Evolutionary conservation across 2,113 vertebrate species (phyloP), one percentile per base, ranked within the genome.

Genomic region (Xyrauchen texanus): DNA sequence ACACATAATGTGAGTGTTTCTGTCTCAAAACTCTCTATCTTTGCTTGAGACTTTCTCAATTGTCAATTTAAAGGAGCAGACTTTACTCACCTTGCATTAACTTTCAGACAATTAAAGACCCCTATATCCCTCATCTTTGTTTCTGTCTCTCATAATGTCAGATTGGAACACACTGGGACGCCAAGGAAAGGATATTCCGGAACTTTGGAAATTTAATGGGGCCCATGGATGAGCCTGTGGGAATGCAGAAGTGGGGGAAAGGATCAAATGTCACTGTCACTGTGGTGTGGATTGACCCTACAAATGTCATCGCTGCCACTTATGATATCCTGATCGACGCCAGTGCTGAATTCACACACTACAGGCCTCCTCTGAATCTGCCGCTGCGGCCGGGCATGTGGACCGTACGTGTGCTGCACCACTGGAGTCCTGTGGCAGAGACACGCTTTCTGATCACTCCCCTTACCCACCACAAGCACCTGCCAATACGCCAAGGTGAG

Each of bases 131-230:
- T 11, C 11, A 7, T 58, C 55, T n/a, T n/a, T n/a, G 0, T 66
- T 55, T 73, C 76, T 16, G 44, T 4, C 63, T 51, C 82, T 60
- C 52, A 49, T 49, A 2, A 2, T 81, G 13, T 2, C 92, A 99
- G 98, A 94, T 98, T 1, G 97, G 98, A 57, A 97, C 96, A 0
- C 97, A 99, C 66, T 99, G 98, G 98, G 98, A 99, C 0, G 97
- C 98, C 73, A 99, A 99, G 88, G 98, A 99, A 77, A 92, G 98
- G 8, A 89, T 99, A 61, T 99, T 99, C 90, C 91, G 98, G 65
- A 99, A 99, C 88, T 96, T 96, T 0, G 98, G 98, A 2, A 94
- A 96, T 5, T 92, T 99, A 47, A 93, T 99, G 11, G 96, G 97
- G 6, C 97, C 98, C 0, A 94, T 92, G 90, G 97, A 98, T 0